Evolutionary conservation across 2,113 vertebrate genomes (phyloP).

Genomic region (Antechinus flavipes): DNA sequence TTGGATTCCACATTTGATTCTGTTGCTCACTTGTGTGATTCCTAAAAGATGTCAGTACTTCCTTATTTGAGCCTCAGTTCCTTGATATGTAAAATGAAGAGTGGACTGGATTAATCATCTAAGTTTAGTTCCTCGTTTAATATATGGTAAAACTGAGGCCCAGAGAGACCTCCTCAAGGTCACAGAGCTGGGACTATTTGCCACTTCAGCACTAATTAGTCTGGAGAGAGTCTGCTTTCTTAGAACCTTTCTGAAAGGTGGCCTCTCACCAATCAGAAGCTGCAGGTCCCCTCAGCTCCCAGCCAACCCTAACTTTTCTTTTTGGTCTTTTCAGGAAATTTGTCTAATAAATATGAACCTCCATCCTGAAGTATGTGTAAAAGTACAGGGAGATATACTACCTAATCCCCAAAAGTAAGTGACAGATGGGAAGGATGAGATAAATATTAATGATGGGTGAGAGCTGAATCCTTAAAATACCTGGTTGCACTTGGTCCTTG

Average conservation of each 20-base stretch:
- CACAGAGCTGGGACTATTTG: not conserved
- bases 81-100: no score
- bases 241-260: not conserved
- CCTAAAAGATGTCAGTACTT: not conserved
- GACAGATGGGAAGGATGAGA: fast-evolving
- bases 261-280: not conserved
- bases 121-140: not conserved
- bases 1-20: not conserved
- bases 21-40: not conserved
- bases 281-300: not conserved
- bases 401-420: slow-evolving; percentile 84
- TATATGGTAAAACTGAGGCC: not conserved
- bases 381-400: slow-evolving; percentile 79
- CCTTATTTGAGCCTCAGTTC: not conserved
- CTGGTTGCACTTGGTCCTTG: no score
- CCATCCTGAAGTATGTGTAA: slow-evolving; percentile 82
- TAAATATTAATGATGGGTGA: not conserved
- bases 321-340: slow-evolving; percentile 78
- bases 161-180: not conserved
- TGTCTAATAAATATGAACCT: slow-evolving; percentile 78
- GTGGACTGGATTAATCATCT: not conserved
- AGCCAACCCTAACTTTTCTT: slow-evolving; percentile 33
- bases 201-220: no score
- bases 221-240: not conserved
- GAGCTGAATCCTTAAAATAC: not conserved